These are phyloP conservation scores for Gallinago nigripennis DNA, from an alignment of 2,797 vertebrate species.

Conservation along the genomic window DNA sequence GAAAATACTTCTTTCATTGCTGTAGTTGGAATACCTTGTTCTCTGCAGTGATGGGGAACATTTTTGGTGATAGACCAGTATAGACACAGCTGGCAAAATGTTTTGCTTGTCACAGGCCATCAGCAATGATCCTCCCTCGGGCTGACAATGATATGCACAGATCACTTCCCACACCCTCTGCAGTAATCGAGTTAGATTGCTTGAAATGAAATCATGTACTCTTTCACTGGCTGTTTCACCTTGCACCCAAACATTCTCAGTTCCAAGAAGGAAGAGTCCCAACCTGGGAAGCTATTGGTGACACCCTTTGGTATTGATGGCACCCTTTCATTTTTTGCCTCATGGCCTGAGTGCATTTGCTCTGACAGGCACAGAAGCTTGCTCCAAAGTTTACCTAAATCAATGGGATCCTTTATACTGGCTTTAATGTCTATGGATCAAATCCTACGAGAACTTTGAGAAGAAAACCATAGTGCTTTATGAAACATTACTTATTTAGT, in stretches of 20 bases:
- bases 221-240: not conserved
- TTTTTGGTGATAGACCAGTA: not conserved
- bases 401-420: not conserved
- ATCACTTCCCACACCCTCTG: not conserved
- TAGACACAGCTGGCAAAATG: not conserved
- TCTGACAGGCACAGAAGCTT: not conserved
- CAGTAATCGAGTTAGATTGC: not conserved
- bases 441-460: not conserved
- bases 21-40: not conserved
- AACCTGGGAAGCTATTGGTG: not conserved
- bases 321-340: not conserved
- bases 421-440: not conserved
- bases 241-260: not conserved
- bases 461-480: not conserved
- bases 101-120: conserved; percentile 17
- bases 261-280: not conserved
- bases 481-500: not conserved
- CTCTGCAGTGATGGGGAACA: not conserved
- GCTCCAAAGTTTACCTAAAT: not conserved
- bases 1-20: not conserved
- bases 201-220: not conserved
- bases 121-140: not conserved
- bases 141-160: not conserved
- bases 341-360: not conserved
- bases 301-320: not conserved